A percentile compares a stretch with the other conserved stretches of the same genome.
phyloP scores from a whole-genome alignment of 35 echinoderm and acorn worm genomes.

The Heliocidaris erythrogramma region DNA sequence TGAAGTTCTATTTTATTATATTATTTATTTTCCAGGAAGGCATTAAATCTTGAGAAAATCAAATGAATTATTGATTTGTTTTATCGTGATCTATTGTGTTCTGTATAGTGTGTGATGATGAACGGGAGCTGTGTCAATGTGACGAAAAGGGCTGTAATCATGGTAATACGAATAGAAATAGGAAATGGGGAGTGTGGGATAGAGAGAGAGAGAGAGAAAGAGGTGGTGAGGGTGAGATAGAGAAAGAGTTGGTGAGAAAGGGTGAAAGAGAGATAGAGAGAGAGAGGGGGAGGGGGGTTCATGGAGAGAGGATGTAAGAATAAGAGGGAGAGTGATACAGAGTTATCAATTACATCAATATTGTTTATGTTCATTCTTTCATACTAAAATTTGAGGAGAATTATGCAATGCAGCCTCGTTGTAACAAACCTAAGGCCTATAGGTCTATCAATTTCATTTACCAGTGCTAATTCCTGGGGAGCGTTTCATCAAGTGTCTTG shows the following conservation, averaged over 20 bases:
- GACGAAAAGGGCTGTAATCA: neutral
- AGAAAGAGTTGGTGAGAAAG: neutral
- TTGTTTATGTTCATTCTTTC: too few relatives aligned
- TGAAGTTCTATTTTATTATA: constrained; percentile 87
- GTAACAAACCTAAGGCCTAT: too few relatives aligned
- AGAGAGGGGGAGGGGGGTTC: too few relatives aligned
- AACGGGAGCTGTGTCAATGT: neutral
- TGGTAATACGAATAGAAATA: neutral
- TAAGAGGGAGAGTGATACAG: neutral
- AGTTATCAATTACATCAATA: too few relatives aligned
- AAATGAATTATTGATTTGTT: constrained; percentile 21
- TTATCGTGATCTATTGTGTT: neutral
- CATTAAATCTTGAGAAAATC: constrained; percentile 61
- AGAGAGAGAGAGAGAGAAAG: neutral
- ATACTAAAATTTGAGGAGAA: too few relatives aligned
- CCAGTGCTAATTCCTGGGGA: too few relatives aligned
- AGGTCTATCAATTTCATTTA: too few relatives aligned
- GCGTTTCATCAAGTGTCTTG: too few relatives aligned
- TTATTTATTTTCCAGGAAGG: constrained; percentile 86
- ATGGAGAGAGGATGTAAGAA: neutral
- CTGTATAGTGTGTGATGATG: neutral
- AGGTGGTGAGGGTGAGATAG: neutral
- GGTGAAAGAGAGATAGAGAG: neutral
- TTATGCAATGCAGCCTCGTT: too few relatives aligned
- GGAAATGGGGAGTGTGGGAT: neutral